Conservation (phyloP, 2,888 invertebrate genomes). For the Axea sp. region DNA sequence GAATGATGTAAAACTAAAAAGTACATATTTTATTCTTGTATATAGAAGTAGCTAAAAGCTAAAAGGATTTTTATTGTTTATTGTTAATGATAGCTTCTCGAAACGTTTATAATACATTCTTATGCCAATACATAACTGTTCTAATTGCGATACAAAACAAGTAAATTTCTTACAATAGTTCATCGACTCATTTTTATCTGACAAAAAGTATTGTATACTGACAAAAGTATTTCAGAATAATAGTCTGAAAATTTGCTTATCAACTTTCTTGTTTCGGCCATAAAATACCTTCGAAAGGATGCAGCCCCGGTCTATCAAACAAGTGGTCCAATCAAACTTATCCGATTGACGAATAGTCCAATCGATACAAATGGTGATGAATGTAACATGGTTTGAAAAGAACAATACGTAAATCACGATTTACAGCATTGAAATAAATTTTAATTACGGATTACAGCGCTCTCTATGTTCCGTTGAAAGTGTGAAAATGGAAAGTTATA, state of each 20-base stretch:
- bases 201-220: no score
- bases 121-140: no score
- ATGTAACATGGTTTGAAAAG: constrained; percentile 54
- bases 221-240: constrained; percentile 15
- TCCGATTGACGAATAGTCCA: constrained; percentile 48
- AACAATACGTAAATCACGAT: constrained; percentile 57
- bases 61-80: no score
- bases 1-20: no score
- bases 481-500: constrained; percentile 58
- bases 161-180: neutral
- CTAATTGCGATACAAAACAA: no score
- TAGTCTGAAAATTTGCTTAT: constrained; percentile 20
- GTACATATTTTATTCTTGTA: no score
- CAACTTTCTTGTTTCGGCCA: constrained; percentile 24
- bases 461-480: constrained; percentile 38
- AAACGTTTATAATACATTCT: no score
- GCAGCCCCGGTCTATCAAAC: constrained; percentile 38
- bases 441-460: constrained; percentile 55
- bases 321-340: constrained; percentile 55
- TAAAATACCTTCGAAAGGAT: constrained; percentile 9
- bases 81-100: no score
- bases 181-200: no score
- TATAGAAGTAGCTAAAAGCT: no score
- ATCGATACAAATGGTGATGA: constrained; percentile 58
- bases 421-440: constrained; percentile 52